These are phyloP conservation scores for Cossypha niveicapilla DNA, from an alignment of 2,797 vertebrate species.

Conservation along the genomic window DNA sequence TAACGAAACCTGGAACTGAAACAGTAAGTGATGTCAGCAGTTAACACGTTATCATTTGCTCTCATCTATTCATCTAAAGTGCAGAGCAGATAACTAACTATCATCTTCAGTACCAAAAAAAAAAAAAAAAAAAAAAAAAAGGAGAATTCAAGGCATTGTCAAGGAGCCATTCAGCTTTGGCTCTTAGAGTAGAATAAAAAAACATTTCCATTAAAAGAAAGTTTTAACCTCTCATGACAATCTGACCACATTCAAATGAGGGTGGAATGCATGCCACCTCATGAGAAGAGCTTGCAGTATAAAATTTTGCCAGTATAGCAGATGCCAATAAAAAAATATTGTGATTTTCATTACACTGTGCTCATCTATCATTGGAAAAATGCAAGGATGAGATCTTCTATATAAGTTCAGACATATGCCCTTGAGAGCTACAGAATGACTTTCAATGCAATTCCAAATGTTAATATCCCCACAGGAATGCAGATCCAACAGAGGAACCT, in stretches of 20 bases:
- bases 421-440: conserved; percentile 59
- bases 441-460: conserved; percentile 60
- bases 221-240: conserved; percentile 39
- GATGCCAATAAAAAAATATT: conserved; percentile 41
- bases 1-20: neutral
- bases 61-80: neutral
- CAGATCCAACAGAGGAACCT: conserved; percentile 43
- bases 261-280: neutral
- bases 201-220: conserved; percentile 27
- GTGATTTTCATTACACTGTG: conserved; percentile 58
- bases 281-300: neutral
- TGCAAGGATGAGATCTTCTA: conserved; percentile 49
- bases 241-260: conserved; percentile 36
- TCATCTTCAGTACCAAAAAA: neutral
- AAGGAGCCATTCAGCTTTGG: neutral
- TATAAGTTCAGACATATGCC: conserved; percentile 52
- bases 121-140: neutral
- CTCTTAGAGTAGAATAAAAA: conserved; percentile 61
- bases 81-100: neutral
- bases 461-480: conserved; percentile 52
- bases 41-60: neutral
- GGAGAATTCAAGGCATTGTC: conserved; percentile 23
- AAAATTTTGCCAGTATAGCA: neutral
- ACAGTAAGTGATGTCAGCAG: neutral
- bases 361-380: conserved; percentile 44